Evolutionary conservation across 1,140 invertebrate genomes (phyloP), one percentile per base, ranked within the genome.

Genomic region (Trinorchestia longiramus): DNA sequence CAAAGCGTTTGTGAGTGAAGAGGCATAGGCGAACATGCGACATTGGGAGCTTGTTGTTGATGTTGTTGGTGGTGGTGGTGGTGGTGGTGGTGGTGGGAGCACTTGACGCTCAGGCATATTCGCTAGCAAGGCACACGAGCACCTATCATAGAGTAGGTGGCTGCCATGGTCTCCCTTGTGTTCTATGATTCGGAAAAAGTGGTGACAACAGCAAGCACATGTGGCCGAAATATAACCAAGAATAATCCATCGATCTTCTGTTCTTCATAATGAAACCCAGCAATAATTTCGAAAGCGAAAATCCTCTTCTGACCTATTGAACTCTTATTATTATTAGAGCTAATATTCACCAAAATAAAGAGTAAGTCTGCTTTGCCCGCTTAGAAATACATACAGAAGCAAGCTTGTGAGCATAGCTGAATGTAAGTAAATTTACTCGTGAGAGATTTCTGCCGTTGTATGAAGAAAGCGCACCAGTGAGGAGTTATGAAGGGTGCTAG

Each of bases 21-120:
- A 90, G 88, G 88, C 43, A 28, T 90, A 42, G 88, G 88, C n/a
- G 41, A 42, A 42, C 88, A 90, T 90, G 88, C 88, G 88, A 43
- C 88, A 90, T 36, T 42, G 36, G 36, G 41, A 43, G 28, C n/a
- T 90, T 90, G n/a, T 90, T 41, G 43, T 19, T 90, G 88, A 41
- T 42, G 43, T 11, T 90, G 88, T 4, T 42, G 36, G 88, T 90
- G 88, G 88, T 77, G 40, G 17, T 19, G 40, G 40, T 40, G 62
- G 28, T 90, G 88, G 88, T 42, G 43, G 43, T 90, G 88, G 41
- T 42, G 36, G 88, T 90, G 88, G 88, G n/a, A 42, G 88, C 88
- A 19, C 36, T 36, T 4, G 43, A 90, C 41, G 43, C 62, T 77
- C 62, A 23, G 62, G 19, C 47, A 8, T 53, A 19, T 6, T 8